Percentiles rank a stretch among this genome's conserved stretches.
Evolutionary conservation across 2,113 vertebrate genomes (phyloP).

Genomic region (Pseudolaguvia tuberculata): DNA sequence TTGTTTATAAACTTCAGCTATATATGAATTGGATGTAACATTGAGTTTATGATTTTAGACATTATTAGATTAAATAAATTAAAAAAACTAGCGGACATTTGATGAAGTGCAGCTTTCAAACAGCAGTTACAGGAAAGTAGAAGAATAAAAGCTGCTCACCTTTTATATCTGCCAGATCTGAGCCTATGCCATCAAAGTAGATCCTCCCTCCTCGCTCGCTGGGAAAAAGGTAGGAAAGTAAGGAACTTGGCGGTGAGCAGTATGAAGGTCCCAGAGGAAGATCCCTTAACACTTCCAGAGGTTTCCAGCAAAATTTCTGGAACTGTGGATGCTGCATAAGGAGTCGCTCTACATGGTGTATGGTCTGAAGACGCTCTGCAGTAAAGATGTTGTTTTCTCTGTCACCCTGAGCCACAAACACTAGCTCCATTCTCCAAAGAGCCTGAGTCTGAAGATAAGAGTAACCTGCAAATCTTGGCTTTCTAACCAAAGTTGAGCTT

Average conservation of each 20-base stretch:
- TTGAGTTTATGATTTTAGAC: not conserved
- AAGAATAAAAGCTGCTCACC: constrained; percentile 70
- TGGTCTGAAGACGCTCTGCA: constrained; percentile 83
- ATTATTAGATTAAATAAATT: not conserved
- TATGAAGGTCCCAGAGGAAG: constrained; percentile 88
- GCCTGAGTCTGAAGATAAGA: constrained; percentile 87
- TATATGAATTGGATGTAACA: not conserved
- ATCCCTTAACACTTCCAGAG: constrained; percentile 85
- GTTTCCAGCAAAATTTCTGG: constrained; percentile 96
- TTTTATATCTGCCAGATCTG: constrained; percentile 89
- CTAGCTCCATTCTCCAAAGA: constrained; percentile 92
- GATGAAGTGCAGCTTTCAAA: not conserved
- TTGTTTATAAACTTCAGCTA: not conserved
- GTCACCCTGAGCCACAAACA: constrained; percentile 87
- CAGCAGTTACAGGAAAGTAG: not conserved
- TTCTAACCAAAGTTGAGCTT: constrained; percentile 45
- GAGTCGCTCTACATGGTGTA: constrained; percentile 85
- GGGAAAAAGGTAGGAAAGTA: constrained; percentile 94
- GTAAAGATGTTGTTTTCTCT: constrained; percentile 91
- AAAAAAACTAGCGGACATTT: not conserved
- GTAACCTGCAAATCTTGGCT: constrained; percentile 63
- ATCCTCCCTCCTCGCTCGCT: constrained; percentile 90
- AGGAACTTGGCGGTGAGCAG: constrained; percentile 87
- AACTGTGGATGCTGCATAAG: constrained; percentile 94
- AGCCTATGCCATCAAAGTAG: constrained; percentile 95